Percentiles rank a stretch among this genome's conserved stretches.
phyloP scores from a whole-genome alignment of 92 coral and sea anemone species.

The Anthopleura xanthogrammica region DNA sequence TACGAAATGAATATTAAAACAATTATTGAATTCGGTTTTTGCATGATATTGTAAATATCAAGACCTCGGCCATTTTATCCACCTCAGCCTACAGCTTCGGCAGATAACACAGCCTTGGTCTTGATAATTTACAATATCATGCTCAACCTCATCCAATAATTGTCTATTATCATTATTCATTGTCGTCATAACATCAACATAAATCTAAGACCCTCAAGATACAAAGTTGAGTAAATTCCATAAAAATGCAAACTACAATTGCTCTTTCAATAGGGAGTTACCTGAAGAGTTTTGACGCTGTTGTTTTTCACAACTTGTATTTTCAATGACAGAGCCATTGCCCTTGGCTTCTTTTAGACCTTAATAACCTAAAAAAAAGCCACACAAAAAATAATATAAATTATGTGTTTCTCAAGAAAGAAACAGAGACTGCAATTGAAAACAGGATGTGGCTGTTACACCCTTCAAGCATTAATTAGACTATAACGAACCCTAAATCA shows the following conservation, averaged over 20 bases:
- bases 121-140: too few species aligned
- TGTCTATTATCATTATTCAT: too few species aligned
- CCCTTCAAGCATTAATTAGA: conserved; percentile 4
- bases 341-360: conserved; percentile 1
- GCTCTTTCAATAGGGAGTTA: neutral
- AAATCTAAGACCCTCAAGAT: neutral
- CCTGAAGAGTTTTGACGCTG: conserved; percentile 91
- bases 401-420: neutral
- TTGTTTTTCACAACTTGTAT: conserved; percentile 90
- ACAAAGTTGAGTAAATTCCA: neutral
- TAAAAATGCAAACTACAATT: neutral
- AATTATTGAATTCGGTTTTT: too few species aligned
- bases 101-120: too few species aligned
- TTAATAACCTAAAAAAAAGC: neutral
- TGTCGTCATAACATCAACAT: too few species aligned
- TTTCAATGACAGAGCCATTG: conserved; percentile 93
- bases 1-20: too few species aligned
- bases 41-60: too few species aligned
- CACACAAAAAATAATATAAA: neutral
- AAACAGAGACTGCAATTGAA: neutral
- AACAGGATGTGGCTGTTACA: neutral
- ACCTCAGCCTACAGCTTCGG: too few species aligned
- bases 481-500: too few species aligned
- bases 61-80: too few species aligned
- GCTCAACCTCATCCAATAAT: too few species aligned